These are phyloP conservation scores for Ovis aries DNA, from an alignment of 2,113 vertebrate species.

Conservation along the genomic window DNA sequence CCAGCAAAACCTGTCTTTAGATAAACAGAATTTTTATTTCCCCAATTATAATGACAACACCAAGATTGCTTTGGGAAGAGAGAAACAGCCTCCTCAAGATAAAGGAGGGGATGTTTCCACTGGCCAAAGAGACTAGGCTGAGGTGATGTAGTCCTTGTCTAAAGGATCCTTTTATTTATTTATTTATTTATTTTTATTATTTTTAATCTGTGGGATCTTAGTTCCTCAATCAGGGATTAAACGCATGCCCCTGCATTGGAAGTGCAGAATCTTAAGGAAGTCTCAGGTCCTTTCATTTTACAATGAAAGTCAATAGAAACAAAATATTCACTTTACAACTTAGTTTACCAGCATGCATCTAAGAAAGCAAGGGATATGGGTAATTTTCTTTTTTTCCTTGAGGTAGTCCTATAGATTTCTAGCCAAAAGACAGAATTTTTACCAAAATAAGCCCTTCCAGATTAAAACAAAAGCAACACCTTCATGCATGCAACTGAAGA, in stretches of 20 bases:
- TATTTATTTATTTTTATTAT: not conserved
- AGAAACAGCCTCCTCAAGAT: not conserved
- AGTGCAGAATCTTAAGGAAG: not conserved
- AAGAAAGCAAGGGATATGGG: not conserved
- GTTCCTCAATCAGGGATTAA: not conserved
- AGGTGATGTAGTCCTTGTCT: not conserved
- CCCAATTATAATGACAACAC: conserved; percentile 75
- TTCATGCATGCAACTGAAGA: not conserved
- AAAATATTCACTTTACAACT: not conserved
- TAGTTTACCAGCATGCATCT: not conserved
- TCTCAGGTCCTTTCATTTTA: not conserved
- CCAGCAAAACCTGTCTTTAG: conserved; percentile 83
- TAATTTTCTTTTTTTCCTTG: not conserved
- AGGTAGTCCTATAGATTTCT: not conserved
- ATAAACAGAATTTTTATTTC: conserved; percentile 72
- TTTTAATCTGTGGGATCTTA: not conserved
- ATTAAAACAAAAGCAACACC: not conserved
- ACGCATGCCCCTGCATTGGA: not conserved
- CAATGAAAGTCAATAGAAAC: not conserved
- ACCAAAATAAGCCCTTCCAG: not conserved
- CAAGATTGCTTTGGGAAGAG: conserved; percentile 67
- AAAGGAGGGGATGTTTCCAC: not conserved
- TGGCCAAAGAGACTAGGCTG: not conserved
- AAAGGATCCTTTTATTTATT: not conserved
- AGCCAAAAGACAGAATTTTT: not conserved